phyloP scores from a whole-genome alignment of 2,113 vertebrate genomes.

The Petroica traversi region DNA sequence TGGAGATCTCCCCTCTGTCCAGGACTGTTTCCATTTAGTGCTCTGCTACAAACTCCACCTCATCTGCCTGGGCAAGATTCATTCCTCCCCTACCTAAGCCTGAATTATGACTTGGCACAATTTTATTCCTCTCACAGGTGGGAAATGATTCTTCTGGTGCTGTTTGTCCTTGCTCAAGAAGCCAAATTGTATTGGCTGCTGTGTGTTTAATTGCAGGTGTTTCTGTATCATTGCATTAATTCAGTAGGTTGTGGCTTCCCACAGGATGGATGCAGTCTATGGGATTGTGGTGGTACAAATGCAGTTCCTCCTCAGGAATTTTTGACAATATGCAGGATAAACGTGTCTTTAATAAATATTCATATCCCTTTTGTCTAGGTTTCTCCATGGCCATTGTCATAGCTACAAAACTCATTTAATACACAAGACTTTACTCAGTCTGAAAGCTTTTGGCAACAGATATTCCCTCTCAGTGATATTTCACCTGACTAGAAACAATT shows the following conservation, averaged over 20 bases:
- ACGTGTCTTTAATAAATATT: neutral
- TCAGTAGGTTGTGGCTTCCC: neutral
- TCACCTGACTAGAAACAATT: neutral
- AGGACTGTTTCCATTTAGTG: neutral
- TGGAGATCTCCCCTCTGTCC: neutral
- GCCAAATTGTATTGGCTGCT: neutral
- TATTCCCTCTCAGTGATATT: neutral
- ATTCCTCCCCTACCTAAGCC: neutral
- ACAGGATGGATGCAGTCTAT: neutral
- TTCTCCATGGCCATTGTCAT: neutral
- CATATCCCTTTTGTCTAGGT: neutral
- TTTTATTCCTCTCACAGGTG: neutral
- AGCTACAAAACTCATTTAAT: neutral
- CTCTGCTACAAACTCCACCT: neutral
- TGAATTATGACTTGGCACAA: neutral
- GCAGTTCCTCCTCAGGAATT: neutral
- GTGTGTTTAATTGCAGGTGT: neutral
- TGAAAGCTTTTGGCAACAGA: neutral
- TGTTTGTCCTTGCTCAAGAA: neutral
- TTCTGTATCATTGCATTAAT: neutral
- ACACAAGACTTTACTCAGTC: neutral
- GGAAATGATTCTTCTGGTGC: neutral
- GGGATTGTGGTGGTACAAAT: neutral
- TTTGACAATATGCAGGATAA: neutral
- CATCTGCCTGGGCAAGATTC: neutral